Conservation (phyloP, 2,888 invertebrate species). For the Zaprionus lineosus region DNA sequence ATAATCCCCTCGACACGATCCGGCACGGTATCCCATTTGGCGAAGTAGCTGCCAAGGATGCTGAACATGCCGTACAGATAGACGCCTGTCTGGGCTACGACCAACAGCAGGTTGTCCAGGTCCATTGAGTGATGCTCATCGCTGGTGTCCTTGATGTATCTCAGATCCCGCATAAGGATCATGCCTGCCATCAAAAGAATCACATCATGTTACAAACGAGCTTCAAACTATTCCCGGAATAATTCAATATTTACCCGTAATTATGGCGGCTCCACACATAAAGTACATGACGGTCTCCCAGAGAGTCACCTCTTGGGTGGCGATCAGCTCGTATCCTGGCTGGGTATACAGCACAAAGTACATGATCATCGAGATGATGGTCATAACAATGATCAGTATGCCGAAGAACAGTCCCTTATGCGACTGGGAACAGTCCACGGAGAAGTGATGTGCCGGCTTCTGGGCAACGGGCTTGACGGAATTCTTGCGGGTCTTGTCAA, state of each 20-base stretch:
- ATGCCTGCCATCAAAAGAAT: constrained; percentile 83
- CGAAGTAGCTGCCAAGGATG: constrained; percentile 86
- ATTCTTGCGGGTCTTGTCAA: constrained; percentile 83
- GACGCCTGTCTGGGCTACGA: constrained; percentile 94
- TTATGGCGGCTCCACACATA: constrained; percentile 86
- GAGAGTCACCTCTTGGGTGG: constrained; percentile 89
- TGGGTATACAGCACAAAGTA: constrained; percentile 92
- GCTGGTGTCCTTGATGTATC: constrained; percentile 84
- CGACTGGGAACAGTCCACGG: constrained; percentile 92
- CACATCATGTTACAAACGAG: background rate
- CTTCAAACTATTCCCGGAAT: no score
- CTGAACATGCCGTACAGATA: constrained; percentile 94
- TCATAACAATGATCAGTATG: constrained; percentile 90
- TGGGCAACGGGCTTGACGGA: constrained; percentile 78
- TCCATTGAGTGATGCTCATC: constrained; percentile 83
- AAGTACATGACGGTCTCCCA: constrained; percentile 90
- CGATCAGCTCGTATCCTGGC: constrained; percentile 85
- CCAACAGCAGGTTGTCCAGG: constrained; percentile 90
- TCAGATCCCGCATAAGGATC: constrained; percentile 87
- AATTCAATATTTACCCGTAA: constrained; percentile 80
- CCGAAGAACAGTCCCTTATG: constrained; percentile 90
- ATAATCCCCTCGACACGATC: constrained; percentile 86
- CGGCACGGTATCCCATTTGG: constrained; percentile 81
- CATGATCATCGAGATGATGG: constrained; percentile 93
- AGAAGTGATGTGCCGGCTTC: constrained; percentile 86